Evolutionary conservation across 2,797 vertebrate species (phyloP).

Genomic region (Cebuella pygmaea): DNA sequence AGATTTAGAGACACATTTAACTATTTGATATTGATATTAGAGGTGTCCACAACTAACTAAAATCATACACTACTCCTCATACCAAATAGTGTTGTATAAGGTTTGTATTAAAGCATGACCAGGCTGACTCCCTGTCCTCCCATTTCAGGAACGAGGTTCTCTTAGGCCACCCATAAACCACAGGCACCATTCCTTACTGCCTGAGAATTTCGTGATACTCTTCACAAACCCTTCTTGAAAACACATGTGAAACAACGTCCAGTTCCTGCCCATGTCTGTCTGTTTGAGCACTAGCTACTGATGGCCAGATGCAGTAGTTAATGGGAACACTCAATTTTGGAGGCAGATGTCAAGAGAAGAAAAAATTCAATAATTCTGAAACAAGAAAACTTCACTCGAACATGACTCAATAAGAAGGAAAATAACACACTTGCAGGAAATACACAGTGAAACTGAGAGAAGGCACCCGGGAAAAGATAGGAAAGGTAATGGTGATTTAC

Average conservation of each 20-base stretch:
- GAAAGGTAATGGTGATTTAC: neutral
- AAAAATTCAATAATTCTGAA: neutral
- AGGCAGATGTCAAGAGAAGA: neutral
- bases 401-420: neutral
- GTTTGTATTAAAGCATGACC: slow-evolving; percentile 70
- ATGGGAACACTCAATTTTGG: neutral
- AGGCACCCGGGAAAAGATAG: neutral
- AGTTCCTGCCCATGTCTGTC: neutral
- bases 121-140: neutral
- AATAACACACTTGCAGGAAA: neutral
- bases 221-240: neutral
- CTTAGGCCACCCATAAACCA: neutral
- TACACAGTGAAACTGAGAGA: neutral
- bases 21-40: slow-evolving; percentile 40
- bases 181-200: neutral
- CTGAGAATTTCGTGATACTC: neutral
- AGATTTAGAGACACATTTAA: slow-evolving; percentile 13
- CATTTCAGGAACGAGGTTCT: neutral
- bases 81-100: slow-evolving; percentile 23
- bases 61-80: slow-evolving; percentile 23
- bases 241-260: neutral
- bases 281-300: neutral
- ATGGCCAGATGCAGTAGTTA: neutral
- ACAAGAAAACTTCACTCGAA: neutral
- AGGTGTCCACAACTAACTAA: slow-evolving; percentile 52